Percentiles rank a stretch among this genome's conserved stretches.
These are phyloP conservation scores for Reticulitermes lucifugus DNA, from an alignment of 2,888 invertebrate species.

Conservation along the genomic window DNA sequence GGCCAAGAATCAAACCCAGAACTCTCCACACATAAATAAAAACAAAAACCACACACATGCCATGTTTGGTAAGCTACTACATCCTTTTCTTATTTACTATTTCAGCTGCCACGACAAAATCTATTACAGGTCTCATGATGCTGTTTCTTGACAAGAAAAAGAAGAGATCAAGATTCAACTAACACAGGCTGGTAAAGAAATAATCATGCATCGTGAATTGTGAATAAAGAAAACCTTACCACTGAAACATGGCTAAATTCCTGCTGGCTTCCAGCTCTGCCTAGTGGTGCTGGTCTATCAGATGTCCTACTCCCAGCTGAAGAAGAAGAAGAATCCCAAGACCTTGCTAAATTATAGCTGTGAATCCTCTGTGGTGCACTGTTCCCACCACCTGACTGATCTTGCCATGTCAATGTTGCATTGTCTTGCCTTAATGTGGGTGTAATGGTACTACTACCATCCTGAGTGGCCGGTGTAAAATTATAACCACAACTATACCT, in stretches of 20 bases:
- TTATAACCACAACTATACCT: conserved; percentile 22
- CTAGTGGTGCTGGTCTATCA: conserved; percentile 13
- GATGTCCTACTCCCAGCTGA: conserved; percentile 30
- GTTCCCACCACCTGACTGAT: conserved; percentile 56
- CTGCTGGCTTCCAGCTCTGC: conserved; percentile 34
- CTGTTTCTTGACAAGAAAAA: no score
- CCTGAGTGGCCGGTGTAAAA: conserved; percentile 2
- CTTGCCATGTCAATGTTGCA: conserved; percentile 7
- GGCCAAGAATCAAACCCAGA: no score
- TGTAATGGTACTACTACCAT: not conserved
- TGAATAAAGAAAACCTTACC: not conserved
- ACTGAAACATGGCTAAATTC: conserved; percentile 32
- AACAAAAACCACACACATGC: no score
- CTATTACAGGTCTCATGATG: no score
- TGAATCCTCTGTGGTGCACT: conserved; percentile 56
- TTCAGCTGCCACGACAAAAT: no score
- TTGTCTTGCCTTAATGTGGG: not conserved
- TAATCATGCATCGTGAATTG: no score
- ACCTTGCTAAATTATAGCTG: conserved; percentile 52
- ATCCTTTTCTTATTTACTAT: no score
- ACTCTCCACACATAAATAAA: no score
- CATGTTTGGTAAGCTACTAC: no score
- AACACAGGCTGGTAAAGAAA: no score
- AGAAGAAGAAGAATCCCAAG: conserved; percentile 35
- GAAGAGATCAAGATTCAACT: no score